Base-by-base conservation (phyloP, 2,888 invertebrate species). In the Onthophagus sagittarius region DNA sequence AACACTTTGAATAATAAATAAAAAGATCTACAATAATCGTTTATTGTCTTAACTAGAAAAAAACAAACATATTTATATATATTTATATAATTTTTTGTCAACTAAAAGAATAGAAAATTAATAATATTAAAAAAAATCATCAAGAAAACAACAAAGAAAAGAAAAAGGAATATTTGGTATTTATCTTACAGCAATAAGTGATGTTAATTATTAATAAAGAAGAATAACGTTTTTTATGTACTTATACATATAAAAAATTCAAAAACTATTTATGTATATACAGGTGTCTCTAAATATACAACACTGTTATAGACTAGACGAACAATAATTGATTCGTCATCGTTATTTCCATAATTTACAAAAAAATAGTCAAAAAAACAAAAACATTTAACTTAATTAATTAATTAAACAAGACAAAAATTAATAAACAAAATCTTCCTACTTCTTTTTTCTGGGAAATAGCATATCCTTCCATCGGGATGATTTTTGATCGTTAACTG, bases 401-500 rank as follows among this genome's bases (percentile, higher is more conserved):
- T 23, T 23, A 23, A 23, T 23, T 53, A 53, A 53, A 53, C 31
- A 67, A 15, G 23, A 67, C 15, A 67, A 23, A 67, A 23, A 67
- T 14, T 15, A 64, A 67, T 31, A 67, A 23, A 15, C 5, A 32
- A 67, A 67, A 67, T 31, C 32, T n/a, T n/a, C n/a, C n/a, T 23
- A 32, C 31, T 67, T 67, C n/a, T 84, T 85, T 73, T 88, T 86
- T 77, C 88, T 88, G 67, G 15, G 31, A 83, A 90, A 23, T 2
- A 23, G 90, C n/a, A 90, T 85, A 32, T 88, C 88, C 75, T 88
- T 88, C 79, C 90, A 88, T 33, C 89, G 87, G 1, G 89, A 88
- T 39, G 89, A 89, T 79, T 89, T 88, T 72, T 3, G 86, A 83
- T 64, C 69, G 23, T 65, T 62, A 15, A 79, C 70, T 72, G 79